Conservation (phyloP, 2,113 vertebrate species). For the Nerophis lumbriciformis region DNA sequence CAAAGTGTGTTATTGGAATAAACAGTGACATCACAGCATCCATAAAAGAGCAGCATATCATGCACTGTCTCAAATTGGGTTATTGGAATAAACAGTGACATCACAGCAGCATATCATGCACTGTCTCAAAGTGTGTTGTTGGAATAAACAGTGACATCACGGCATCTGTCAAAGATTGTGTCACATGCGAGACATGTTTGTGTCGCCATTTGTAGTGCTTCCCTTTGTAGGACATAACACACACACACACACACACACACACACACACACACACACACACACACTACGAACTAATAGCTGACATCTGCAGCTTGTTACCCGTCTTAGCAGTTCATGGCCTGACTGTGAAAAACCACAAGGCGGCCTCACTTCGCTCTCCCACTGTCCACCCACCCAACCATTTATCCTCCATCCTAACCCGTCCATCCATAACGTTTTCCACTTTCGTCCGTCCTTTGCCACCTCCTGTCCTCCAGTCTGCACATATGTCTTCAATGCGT, state of each 20-base stretch:
- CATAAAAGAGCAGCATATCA: too few relatives aligned
- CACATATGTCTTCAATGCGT: conserved; percentile 58
- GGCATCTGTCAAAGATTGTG: too few relatives aligned
- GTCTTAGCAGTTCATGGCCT: conserved; percentile 37
- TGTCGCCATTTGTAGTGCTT: too few relatives aligned
- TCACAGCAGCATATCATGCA: too few relatives aligned
- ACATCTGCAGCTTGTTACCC: conserved; percentile 59
- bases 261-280: background rate
- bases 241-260: conserved; percentile 1
- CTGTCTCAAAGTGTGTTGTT: too few relatives aligned
- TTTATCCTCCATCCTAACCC: background rate
- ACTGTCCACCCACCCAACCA: background rate
- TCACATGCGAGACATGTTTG: too few relatives aligned
- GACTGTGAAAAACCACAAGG: conserved; percentile 30
- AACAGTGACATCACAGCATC: too few relatives aligned
- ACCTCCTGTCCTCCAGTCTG: conserved; percentile 5
- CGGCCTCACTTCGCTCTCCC: conserved; percentile 31
- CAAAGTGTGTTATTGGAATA: too few relatives aligned
- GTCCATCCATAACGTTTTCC: conserved; percentile 4
- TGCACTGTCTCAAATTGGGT: too few relatives aligned
- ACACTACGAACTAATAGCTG: conserved; percentile 37
- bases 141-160: too few relatives aligned
- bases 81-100: too few relatives aligned
- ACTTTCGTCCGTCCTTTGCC: conserved; percentile 15
- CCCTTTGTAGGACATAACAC: conserved; percentile 1